Conservation (phyloP, 2,888 invertebrate genomes). For the Acanthosepion esculentum region DNA sequence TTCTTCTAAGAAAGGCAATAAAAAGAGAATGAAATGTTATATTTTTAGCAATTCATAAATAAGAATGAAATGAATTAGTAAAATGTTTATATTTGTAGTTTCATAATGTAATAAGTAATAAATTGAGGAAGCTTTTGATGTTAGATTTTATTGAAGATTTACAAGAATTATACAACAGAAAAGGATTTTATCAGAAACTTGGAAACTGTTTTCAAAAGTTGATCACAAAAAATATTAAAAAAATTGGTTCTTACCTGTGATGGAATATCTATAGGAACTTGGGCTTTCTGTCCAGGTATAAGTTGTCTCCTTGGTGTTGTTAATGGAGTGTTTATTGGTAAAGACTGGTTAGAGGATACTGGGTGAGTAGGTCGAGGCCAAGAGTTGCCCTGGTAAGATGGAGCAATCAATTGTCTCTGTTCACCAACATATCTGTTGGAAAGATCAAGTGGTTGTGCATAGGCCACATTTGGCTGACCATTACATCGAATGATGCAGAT, state of each 20-base stretch:
- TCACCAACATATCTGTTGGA: neutral
- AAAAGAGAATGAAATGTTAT: no score
- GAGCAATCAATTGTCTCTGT: neutral
- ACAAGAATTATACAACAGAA: no score
- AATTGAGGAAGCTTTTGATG: no score
- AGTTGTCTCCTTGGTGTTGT: neutral
- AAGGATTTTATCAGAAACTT: no score
- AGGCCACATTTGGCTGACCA: neutral
- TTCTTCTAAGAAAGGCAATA: no score
- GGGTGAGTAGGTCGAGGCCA: neutral
- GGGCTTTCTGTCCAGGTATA: neutral
- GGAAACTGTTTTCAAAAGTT: no score
- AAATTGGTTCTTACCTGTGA: neutral
- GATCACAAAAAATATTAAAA: no score
- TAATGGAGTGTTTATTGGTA: neutral
- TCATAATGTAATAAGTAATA: no score
- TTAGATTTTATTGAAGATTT: no score
- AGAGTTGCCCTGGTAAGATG: neutral
- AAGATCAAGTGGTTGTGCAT: neutral
- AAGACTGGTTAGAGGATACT: neutral
- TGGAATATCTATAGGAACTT: neutral
- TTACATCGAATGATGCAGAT: slow-evolving; percentile 33
- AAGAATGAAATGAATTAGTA: no score
- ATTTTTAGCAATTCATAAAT: no score
- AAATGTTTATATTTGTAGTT: no score